Base-by-base conservation (phyloP, 1,140 invertebrate species). In the Physella acuta region DNA sequence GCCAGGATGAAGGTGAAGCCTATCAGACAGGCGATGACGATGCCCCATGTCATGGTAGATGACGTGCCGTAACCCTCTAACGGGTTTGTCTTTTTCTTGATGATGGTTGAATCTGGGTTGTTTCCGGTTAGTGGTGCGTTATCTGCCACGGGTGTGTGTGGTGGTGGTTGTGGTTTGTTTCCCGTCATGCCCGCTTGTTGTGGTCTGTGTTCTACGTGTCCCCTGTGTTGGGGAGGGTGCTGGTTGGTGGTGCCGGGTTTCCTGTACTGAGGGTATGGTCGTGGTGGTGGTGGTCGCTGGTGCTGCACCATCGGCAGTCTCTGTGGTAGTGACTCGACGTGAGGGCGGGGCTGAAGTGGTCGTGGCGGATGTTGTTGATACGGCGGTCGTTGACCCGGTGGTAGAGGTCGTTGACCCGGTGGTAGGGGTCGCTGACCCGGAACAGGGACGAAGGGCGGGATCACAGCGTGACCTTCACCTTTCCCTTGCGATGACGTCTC, bases 1-100 rank as follows among this genome's bases (percentile, higher is more conserved):
- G 77, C 78, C 8, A 82, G 56, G 26, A 84, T 71, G 11, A 83
- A 67, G 55, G 70, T 74, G 31, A 76, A 71, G 0, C 69, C 79
- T 1, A 81, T 69, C 20, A 83, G 39, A 11, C 68, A 68, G 4
- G 75, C 80, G 1, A 76, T 64, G 2, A 76, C 74, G 2, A 84
- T 77, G 16, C 78, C 81, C 36, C 78, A 75, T 0, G 71, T 73
- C 1, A 71, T 68, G 17, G 71, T 71, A 11, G 66, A 20, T 5
- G 74, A 36, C 59, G 68, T 62, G 36, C 68, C 55, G 5, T 58
- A 60, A 3, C 4, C 17, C 8, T 60, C 30, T 11, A 30, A 31
- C 58, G 30, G 30, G 33, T 28, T 60, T 4, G 58, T 30, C 8
- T 20, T 11, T n/a, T n/a, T n/a, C n/a, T n/a, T n/a, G n/a, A n/a